Conservation (phyloP, 2,113 vertebrate genomes). For the Pluvialis apricaria region DNA sequence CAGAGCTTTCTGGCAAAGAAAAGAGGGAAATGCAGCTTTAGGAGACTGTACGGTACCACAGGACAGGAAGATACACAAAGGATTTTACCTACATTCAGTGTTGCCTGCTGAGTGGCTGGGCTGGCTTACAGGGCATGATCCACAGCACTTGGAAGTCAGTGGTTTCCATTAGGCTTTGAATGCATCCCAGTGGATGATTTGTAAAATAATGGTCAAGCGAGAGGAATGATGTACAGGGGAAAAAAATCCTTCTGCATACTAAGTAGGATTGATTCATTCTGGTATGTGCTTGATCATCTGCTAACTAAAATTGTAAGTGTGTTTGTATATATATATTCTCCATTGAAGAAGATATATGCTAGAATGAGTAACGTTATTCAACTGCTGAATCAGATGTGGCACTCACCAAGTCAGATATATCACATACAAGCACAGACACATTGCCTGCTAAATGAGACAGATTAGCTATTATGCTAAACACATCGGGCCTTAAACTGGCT, state of each 20-base stretch:
- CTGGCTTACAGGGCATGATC: neutral
- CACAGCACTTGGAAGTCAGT: neutral
- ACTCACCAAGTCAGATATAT: conserved; percentile 1
- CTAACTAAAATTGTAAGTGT: neutral
- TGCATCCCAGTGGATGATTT: neutral
- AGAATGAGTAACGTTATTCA: neutral
- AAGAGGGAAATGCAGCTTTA: neutral
- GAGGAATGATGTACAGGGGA: neutral
- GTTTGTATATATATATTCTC: neutral
- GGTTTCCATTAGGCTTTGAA: neutral
- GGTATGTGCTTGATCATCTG: neutral
- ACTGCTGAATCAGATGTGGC: neutral
- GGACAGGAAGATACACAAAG: neutral
- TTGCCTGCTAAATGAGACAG: neutral
- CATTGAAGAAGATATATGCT: neutral
- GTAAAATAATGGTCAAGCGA: neutral
- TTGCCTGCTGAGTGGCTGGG: neutral
- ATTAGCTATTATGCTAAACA: conserved; percentile 10
- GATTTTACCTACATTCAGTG: neutral
- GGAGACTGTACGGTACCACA: neutral
- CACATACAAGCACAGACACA: conserved; percentile 1
- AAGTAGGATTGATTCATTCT: neutral
- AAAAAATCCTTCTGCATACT: neutral
- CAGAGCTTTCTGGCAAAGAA: neutral
- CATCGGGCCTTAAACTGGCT: neutral